Conservation (phyloP, 2,888 invertebrate genomes). For the Drosophila pseudotalamancana region DNA sequence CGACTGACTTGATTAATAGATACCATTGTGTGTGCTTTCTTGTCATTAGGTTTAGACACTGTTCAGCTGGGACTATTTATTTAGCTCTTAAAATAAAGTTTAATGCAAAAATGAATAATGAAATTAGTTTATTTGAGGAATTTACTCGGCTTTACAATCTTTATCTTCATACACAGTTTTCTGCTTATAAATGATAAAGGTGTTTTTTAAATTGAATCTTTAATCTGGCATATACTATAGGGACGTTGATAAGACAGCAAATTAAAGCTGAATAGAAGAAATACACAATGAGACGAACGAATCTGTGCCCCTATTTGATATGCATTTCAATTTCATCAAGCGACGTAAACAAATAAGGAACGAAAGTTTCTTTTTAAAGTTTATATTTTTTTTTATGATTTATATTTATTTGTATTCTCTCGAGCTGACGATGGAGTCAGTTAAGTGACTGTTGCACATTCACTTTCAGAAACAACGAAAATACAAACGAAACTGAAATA, state of each 20-base stretch:
- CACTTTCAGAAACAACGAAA: constrained; percentile 63
- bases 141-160: too few species aligned
- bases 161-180: too few species aligned
- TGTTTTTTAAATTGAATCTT: too few species aligned
- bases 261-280: constrained; percentile 14
- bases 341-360: too few species aligned
- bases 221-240: too few species aligned
- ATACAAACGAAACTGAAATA: constrained; percentile 56
- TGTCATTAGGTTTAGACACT: background rate
- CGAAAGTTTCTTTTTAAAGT: background rate
- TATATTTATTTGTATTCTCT: too few species aligned
- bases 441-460: constrained; percentile 43
- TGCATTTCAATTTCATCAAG: background rate
- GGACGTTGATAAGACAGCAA: constrained; percentile 1
- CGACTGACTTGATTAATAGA: constrained; percentile 39
- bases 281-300: background rate
- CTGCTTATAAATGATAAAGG: too few species aligned
- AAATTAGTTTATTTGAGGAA: background rate
- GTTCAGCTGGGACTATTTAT: background rate
- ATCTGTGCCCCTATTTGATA: background rate
- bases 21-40: background rate
- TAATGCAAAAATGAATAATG: background rate
- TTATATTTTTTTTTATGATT: background rate
- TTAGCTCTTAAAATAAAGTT: background rate
- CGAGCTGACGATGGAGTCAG: too few species aligned